phyloP scores from a whole-genome alignment of 2,113 vertebrate species.

The Microtus richardsoni region DNA sequence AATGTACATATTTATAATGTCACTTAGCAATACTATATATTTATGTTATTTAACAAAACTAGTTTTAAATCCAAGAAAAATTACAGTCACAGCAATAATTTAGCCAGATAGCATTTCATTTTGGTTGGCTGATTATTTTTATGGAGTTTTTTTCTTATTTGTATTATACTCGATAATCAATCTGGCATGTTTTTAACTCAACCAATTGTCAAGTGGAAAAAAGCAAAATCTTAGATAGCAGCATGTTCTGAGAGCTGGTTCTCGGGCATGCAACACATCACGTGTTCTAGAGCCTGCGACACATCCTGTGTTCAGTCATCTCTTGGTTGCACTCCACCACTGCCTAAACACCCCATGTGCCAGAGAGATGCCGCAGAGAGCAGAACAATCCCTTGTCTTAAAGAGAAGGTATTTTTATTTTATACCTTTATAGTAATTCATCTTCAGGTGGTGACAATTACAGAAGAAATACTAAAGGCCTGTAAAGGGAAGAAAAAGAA shows the following conservation, averaged over 20 bases:
- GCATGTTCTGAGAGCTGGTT: not conserved
- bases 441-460: not conserved
- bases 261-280: not conserved
- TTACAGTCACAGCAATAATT: not conserved
- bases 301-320: not conserved
- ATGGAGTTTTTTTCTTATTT: not conserved
- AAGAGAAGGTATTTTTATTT: not conserved
- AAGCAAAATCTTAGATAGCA: not conserved
- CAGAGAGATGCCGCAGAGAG: not conserved
- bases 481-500: not conserved
- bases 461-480: not conserved
- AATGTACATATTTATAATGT: not conserved
- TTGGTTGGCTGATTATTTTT: not conserved
- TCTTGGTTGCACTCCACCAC: not conserved
- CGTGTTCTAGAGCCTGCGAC: not conserved
- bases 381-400: not conserved
- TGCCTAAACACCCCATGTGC: not conserved
- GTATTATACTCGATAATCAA: not conserved
- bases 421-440: not conserved
- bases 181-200: not conserved
- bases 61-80: not conserved
- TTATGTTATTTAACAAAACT: not conserved
- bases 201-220: not conserved
- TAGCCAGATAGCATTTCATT: not conserved
- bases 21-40: not conserved